Conservation (phyloP, 2,797 vertebrate genomes). For the Hydrocynus forskahlii region DNA sequence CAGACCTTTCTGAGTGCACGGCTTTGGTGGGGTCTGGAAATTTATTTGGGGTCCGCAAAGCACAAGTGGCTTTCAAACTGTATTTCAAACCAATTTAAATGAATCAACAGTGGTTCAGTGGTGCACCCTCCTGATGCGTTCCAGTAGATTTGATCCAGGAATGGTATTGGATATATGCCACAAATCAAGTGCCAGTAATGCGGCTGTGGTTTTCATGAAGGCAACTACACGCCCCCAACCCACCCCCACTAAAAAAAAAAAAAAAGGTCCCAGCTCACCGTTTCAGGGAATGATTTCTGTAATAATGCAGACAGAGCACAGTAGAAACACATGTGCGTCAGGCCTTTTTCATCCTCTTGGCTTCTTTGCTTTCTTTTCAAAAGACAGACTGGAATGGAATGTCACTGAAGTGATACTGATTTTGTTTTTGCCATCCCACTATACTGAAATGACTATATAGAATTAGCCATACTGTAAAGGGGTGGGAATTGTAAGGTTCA, state of each 20-base stretch:
- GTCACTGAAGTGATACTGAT: neutral
- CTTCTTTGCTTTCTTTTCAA: slow-evolving; percentile 15
- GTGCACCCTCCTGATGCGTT: slow-evolving; percentile 48
- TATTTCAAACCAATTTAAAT: slow-evolving; percentile 60
- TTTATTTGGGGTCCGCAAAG: slow-evolving; percentile 30
- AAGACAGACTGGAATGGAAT: slow-evolving; percentile 20
- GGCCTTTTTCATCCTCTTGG: neutral
- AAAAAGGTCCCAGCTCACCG: slow-evolving; percentile 26
- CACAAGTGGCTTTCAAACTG: slow-evolving; percentile 53
- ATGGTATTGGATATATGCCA: slow-evolving; percentile 52
- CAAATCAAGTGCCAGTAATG: slow-evolving; percentile 49
- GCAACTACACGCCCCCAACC: no score
- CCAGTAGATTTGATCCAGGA: slow-evolving; percentile 55
- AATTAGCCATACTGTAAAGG: neutral
- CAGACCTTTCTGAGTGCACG: slow-evolving; percentile 5
- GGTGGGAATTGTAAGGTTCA: neutral
- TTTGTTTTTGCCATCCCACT: neutral
- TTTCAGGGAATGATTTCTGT: slow-evolving; percentile 43
- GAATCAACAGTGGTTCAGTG: slow-evolving; percentile 49
- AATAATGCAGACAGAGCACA: slow-evolving; percentile 32
- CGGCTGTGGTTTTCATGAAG: slow-evolving; percentile 33
- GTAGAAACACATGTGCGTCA: slow-evolving; percentile 24
- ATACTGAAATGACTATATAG: neutral
- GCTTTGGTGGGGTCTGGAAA: slow-evolving; percentile 31
- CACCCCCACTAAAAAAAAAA: neutral